Percentiles rank a stretch among this genome's conserved stretches.
Evolutionary conservation across 2,888 invertebrate genomes (phyloP).

Genomic region (Lasioglossum figueresi): DNA sequence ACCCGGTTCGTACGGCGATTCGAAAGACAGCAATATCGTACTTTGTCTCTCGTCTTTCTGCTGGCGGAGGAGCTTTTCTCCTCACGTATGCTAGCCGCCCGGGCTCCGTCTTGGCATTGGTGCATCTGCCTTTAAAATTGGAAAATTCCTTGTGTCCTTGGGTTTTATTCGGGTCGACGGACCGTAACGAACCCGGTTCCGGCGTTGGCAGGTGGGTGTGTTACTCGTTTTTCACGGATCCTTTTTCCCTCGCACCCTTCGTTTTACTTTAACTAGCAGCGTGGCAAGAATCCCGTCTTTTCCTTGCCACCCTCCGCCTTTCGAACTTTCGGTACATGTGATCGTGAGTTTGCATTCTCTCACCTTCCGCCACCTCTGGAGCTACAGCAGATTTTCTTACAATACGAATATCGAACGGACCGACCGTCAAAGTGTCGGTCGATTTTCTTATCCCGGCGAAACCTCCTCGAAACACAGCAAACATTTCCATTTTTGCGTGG

Average conservation of each 20-base stretch:
- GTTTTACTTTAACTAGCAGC: conserved; percentile 21
- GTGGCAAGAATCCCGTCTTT: background rate
- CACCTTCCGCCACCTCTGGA: background rate
- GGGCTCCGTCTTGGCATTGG: background rate
- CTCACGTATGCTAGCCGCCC: background rate
- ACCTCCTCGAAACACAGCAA: background rate
- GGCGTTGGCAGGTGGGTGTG: conserved; percentile 44
- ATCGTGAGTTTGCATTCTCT: conserved; percentile 1
- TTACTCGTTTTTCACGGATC: conserved; percentile 30
- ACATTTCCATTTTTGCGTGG: background rate
- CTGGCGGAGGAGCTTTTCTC: background rate
- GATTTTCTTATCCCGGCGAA: background rate
- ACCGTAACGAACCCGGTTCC: conserved; percentile 61
- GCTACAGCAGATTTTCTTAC: background rate
- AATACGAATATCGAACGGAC: background rate
- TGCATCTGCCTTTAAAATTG: conserved; percentile 71
- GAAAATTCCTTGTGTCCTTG: conserved; percentile 69
- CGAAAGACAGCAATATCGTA: conserved; percentile 1
- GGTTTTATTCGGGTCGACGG: conserved; percentile 52
- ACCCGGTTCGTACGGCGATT: background rate
- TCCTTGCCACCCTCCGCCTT: background rate
- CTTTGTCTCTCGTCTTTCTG: background rate
- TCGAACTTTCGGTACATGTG: conserved; percentile 14
- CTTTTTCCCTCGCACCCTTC: conserved; percentile 23
- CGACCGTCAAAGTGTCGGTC: background rate